Base-by-base conservation (phyloP, 2,113 vertebrate species). In the Mystacornis crossleyi region DNA sequence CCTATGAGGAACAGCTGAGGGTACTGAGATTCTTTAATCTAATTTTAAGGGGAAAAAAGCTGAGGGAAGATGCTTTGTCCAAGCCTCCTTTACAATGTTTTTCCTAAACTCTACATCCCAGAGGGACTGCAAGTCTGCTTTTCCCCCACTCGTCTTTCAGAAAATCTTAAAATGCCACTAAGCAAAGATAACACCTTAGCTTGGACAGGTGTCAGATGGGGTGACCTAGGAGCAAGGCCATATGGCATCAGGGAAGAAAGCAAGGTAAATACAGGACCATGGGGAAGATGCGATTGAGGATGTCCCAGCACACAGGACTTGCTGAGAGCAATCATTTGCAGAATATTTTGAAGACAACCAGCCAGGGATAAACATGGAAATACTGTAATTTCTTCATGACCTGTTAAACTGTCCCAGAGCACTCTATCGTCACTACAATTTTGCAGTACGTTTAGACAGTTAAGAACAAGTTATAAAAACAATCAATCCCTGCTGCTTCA, bases 201-300 rank as follows among this genome's bases (percentile, higher is more conserved):
- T 75, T 72, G 43, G 47, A 13, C 0, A 0, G 8, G 10, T 4
- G 11, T 48, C 43, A 65, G 40, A 47, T 0, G 0, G 64, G 31
- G 18, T 40, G 36, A 80, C 14, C 17, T 9, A 18, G 45, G 50
- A 81, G 53, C 15, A 29, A 66, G 18, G 15, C 7, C 23, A 8
- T 10, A 20, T 14, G 10, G 36, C 28, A 70, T 9, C 20, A 69
- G 64, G 19, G 34, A 45, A 66, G 47, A 89, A 83, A 89, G 29
- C 19, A 73, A 72, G 14, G 28, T 13, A 40, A 20, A 8, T 28
- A 25, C 18, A 50, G 31, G 15, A 47, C 14, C 8, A 2, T 4
- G 17, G 23, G 31, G 14, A 73, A 54, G 47, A 42, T 8, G 42
- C 78, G 34, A 47, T 12, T 51, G 33, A 79, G 40, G n/a, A 36